These are phyloP conservation scores for Hydrotaea cyrtoneurina DNA, from an alignment of 2,888 invertebrate species.

Conservation along the genomic window DNA sequence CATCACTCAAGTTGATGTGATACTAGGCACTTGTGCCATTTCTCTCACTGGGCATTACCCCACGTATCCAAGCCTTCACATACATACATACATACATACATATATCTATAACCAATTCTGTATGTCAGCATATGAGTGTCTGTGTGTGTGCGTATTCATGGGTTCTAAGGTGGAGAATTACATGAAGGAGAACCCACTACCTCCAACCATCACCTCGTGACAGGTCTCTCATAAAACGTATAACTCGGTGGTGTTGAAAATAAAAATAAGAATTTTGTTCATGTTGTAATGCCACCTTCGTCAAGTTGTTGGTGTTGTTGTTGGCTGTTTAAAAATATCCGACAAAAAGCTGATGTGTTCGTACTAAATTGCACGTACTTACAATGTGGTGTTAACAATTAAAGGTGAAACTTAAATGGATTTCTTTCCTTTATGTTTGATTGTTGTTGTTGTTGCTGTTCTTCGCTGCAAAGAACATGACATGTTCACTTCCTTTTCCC, in stretches of 20 bases:
- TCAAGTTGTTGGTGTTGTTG: neutral
- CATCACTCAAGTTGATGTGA: conserved; percentile 39
- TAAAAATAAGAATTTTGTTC: neutral
- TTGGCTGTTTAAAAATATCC: conserved; percentile 22
- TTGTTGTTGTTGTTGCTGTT: too few relatives aligned
- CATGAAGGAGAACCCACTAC: conserved; percentile 20
- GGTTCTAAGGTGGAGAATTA: neutral
- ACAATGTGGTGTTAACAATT: conserved; percentile 28
- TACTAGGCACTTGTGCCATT: conserved; percentile 34
- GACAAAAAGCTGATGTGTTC: neutral
- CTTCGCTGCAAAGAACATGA: neutral
- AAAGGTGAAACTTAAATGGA: conserved; percentile 8
- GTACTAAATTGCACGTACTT: neutral
- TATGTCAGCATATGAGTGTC: too few relatives aligned
- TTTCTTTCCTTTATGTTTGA: neutral
- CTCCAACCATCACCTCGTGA: conserved; percentile 17
- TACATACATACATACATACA: neutral
- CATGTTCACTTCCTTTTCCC: neutral
- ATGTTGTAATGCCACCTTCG: neutral
- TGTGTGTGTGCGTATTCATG: neutral
- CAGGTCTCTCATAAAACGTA: conserved; percentile 10
- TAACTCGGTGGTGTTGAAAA: neutral
- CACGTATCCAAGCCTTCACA: neutral
- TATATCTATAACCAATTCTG: too few relatives aligned
- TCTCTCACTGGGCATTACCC: conserved; percentile 30